These are phyloP conservation scores for Stomatorhinus ivindoensis DNA, from an alignment of 2,113 vertebrate species.

Conservation along the genomic window DNA sequence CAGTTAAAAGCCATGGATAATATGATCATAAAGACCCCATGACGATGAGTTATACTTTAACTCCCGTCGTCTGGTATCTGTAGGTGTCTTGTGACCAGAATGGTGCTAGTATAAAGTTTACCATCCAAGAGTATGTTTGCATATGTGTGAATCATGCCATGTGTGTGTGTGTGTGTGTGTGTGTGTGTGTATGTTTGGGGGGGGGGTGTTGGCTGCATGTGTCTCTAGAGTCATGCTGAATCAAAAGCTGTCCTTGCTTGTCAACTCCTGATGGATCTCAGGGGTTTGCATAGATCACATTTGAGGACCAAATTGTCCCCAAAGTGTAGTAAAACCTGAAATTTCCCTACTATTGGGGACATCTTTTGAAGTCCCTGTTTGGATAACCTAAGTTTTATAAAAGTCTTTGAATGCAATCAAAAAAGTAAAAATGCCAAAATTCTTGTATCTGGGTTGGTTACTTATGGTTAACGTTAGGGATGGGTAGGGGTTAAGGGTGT, in stretches of 20 bases:
- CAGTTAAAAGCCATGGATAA: neutral
- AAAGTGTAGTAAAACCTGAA: neutral
- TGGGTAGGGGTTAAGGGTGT: neutral
- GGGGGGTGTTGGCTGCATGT: neutral
- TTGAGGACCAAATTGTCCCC: neutral
- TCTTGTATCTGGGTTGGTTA: neutral
- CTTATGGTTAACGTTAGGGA: neutral
- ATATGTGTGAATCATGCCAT: neutral
- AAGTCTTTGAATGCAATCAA: neutral
- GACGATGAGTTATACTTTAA: conserved; percentile 7
- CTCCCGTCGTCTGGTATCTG: neutral
- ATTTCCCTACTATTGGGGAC: neutral
- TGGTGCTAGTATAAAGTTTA: neutral
- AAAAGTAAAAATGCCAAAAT: too few relatives aligned
- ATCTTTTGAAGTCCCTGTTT: neutral
- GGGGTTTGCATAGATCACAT: too few relatives aligned
- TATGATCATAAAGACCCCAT: neutral
- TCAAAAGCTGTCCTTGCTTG: neutral
- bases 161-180: too few relatives aligned
- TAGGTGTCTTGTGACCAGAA: conserved; percentile 2
- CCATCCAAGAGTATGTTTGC: neutral
- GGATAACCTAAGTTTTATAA: neutral
- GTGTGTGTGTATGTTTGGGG: too few relatives aligned
- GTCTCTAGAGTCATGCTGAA: neutral
- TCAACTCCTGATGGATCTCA: neutral